phyloP scores from a whole-genome alignment of 2,888 invertebrate species.

The Torymus texanus region DNA sequence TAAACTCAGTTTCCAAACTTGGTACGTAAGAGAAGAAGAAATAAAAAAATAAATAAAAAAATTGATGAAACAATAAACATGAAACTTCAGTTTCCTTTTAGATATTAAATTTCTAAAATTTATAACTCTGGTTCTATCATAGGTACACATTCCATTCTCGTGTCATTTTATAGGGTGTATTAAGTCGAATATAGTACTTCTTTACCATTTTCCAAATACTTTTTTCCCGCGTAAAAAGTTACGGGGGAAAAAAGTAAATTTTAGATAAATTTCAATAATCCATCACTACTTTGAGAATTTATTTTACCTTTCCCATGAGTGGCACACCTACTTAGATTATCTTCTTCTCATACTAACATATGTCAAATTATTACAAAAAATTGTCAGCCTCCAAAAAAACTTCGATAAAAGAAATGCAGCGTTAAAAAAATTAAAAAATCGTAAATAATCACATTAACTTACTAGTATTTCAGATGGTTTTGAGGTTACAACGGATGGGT shows the following conservation, averaged over 20 bases:
- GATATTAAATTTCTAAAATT: too few species aligned
- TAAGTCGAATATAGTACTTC: not conserved
- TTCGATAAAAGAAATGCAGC: slow-evolving; percentile 10
- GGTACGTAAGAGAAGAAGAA: too few species aligned
- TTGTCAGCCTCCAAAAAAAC: not conserved
- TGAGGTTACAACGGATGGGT: too few species aligned
- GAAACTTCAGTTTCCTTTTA: not conserved
- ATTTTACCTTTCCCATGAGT: not conserved
- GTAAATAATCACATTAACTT: not conserved
- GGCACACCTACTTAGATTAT: not conserved
- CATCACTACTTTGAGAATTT: not conserved
- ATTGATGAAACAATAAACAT: not conserved
- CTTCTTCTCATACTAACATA: slow-evolving; percentile 5
- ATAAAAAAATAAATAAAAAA: too few species aligned
- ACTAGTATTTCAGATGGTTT: not conserved
- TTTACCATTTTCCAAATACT: not conserved
- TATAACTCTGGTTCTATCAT: slow-evolving; percentile 1
- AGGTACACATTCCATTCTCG: not conserved
- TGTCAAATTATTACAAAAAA: slow-evolving; percentile 9
- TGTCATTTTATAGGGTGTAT: slow-evolving; percentile 1
- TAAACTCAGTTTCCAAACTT: too few species aligned
- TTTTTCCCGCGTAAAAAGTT: too few species aligned
- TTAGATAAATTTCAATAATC: slow-evolving; percentile 3
- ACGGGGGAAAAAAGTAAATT: not conserved
- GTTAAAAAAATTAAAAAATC: not conserved